These are phyloP conservation scores for Parelbella ahira DNA, from an alignment of 2,888 invertebrate genomes.

Conservation along the genomic window DNA sequence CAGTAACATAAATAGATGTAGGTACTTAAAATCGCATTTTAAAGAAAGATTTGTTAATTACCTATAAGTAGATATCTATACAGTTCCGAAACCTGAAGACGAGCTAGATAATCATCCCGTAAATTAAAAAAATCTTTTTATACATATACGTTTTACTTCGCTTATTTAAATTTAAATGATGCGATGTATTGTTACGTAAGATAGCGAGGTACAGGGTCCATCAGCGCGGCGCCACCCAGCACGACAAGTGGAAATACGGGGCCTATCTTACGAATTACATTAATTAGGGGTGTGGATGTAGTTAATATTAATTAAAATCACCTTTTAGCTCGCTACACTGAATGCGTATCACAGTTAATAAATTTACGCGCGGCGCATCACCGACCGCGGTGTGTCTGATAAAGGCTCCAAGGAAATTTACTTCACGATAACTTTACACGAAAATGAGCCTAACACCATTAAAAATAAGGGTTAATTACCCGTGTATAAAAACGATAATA, in stretches of 20 bases:
- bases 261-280: conserved; percentile 73
- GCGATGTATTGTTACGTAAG: not conserved
- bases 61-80: too few species aligned
- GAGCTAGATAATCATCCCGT: too few species aligned
- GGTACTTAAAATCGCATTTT: too few species aligned
- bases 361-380: conserved; percentile 71
- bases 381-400: conserved; percentile 58
- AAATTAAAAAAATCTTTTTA: too few species aligned
- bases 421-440: conserved; percentile 9
- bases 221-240: conserved; percentile 38
- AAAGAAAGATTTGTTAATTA: too few species aligned
- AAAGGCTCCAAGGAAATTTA: conserved; percentile 62
- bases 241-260: conserved; percentile 48
- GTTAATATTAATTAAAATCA: conserved; percentile 80
- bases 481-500: not conserved
- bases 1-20: too few species aligned
- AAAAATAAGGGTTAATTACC: not conserved
- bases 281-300: conserved; percentile 79
- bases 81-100: too few species aligned
- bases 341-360: conserved; percentile 80
- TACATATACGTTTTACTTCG: too few species aligned
- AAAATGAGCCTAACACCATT: conserved; percentile 29
- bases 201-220: conserved; percentile 1
- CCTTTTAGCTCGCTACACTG: conserved; percentile 75
- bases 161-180: too few species aligned